These are phyloP conservation scores for Onychomys leucogaster DNA, from an alignment of 2,797 vertebrate genomes.

Conservation along the genomic window DNA sequence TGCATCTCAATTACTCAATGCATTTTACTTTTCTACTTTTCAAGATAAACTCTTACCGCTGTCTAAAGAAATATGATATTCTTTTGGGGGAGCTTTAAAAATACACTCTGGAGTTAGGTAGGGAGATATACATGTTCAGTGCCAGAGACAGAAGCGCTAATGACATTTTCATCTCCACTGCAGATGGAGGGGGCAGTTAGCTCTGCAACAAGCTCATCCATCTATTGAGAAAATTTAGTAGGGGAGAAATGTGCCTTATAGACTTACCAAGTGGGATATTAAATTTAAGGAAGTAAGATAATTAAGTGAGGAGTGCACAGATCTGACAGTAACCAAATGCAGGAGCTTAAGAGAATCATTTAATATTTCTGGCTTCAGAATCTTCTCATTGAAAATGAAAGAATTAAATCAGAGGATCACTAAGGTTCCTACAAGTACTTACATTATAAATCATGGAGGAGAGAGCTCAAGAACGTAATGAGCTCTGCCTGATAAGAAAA, in stretches of 20 bases:
- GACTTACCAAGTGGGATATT: conserved; percentile 3
- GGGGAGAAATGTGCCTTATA: neutral
- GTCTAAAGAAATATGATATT: conserved; percentile 47
- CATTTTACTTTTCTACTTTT: conserved; percentile 64
- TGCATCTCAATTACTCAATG: conserved; percentile 63
- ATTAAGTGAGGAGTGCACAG: neutral
- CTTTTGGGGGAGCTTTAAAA: conserved; percentile 30
- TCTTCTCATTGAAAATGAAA: conserved; percentile 45
- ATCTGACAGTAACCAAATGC: neutral
- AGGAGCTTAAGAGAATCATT: neutral
- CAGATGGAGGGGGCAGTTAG: neutral
- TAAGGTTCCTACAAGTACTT: neutral
- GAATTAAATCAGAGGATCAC: neutral
- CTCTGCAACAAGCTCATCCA: neutral
- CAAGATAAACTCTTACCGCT: conserved; percentile 64
- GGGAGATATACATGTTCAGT: neutral
- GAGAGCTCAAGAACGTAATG: neutral
- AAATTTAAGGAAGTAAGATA: conserved; percentile 34
- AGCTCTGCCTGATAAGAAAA: neutral
- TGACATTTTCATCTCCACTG: neutral
- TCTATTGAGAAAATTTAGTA: neutral
- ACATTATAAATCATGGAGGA: neutral
- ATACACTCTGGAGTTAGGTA: neutral
- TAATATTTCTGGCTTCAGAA: conserved; percentile 25
- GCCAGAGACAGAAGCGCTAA: neutral